These are phyloP conservation scores for Margarornis squamiger DNA, from an alignment of 2,797 vertebrate species.

Conservation along the genomic window DNA sequence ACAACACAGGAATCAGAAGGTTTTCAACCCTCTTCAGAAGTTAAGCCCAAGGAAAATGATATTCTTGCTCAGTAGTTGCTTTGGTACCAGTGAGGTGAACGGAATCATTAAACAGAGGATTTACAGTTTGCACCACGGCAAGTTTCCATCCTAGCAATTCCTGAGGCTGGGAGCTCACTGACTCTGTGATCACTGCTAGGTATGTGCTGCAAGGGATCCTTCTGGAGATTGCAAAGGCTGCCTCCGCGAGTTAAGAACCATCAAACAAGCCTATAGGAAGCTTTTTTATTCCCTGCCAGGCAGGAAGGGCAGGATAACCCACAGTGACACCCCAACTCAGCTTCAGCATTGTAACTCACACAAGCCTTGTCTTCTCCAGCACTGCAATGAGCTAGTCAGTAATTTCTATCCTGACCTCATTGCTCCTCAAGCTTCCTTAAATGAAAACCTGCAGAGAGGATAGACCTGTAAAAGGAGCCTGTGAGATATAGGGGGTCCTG, in stretches of 20 bases:
- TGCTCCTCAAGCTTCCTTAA: neutral
- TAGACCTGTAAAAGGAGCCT: neutral
- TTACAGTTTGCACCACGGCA: rapidly evolving
- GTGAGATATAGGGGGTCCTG: rapidly evolving
- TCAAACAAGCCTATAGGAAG: neutral
- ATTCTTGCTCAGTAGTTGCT: neutral
- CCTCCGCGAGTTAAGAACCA: neutral
- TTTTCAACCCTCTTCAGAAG: neutral
- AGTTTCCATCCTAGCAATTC: neutral
- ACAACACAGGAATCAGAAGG: rapidly evolving
- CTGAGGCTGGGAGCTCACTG: neutral
- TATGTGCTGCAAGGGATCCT: neutral
- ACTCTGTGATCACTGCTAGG: neutral
- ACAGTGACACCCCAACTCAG: neutral
- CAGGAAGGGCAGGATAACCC: neutral
- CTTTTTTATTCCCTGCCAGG: neutral
- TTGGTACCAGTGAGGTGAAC: neutral
- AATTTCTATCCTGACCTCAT: neutral
- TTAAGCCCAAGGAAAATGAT: neutral
- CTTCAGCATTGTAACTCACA: neutral
- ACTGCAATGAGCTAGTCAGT: rapidly evolving
- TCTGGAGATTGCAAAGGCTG: neutral
- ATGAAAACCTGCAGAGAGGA: rapidly evolving
- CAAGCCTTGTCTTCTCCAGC: neutral
- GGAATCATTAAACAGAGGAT: neutral